phyloP scores from a whole-genome alignment of 2,888 invertebrate genomes.

The Daptonema setosum region DNA sequence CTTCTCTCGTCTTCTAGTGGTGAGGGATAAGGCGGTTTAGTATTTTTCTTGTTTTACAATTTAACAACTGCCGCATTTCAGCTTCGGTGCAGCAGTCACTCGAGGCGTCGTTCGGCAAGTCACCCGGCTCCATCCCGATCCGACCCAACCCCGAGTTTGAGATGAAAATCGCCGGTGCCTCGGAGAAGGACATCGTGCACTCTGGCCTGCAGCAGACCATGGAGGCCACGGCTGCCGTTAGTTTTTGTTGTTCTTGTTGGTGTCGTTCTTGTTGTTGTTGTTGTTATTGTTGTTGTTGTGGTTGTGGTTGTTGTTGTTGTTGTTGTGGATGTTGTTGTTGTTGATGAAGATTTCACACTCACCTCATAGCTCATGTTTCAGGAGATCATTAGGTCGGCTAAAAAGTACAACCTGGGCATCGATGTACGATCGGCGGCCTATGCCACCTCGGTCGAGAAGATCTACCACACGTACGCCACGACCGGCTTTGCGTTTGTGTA shows the following conservation, averaged over 20 bases:
- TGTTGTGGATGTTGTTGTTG: no score
- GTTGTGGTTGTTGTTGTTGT: no score
- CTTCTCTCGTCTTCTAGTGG: no score
- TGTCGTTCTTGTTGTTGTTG: no score
- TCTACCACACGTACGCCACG: conserved; percentile 75
- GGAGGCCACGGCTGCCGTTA: conserved; percentile 74
- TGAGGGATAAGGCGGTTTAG: no score
- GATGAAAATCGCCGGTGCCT: conserved; percentile 59
- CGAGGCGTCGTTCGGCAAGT: conserved; percentile 71
- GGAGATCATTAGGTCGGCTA: conserved; percentile 77
- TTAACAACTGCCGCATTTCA: conserved; percentile 28
- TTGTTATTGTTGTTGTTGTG: no score
- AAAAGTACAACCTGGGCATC: conserved; percentile 71
- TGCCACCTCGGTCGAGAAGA: conserved; percentile 82
- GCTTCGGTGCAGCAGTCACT: conserved; percentile 91
- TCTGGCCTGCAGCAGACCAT: conserved; percentile 91
- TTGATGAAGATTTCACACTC: no score
- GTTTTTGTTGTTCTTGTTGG: no score
- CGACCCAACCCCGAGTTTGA: conserved; percentile 66
- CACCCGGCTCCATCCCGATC: conserved; percentile 73
- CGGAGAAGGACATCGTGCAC: conserved; percentile 93
- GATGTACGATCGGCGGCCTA: conserved; percentile 91
- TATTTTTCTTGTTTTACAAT: no score
- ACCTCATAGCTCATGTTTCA: conserved; percentile 32
- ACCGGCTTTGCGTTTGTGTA: conserved; percentile 69